These are phyloP conservation scores for Grammomys surdaster DNA, from an alignment of 2,113 vertebrate species.

Conservation along the genomic window DNA sequence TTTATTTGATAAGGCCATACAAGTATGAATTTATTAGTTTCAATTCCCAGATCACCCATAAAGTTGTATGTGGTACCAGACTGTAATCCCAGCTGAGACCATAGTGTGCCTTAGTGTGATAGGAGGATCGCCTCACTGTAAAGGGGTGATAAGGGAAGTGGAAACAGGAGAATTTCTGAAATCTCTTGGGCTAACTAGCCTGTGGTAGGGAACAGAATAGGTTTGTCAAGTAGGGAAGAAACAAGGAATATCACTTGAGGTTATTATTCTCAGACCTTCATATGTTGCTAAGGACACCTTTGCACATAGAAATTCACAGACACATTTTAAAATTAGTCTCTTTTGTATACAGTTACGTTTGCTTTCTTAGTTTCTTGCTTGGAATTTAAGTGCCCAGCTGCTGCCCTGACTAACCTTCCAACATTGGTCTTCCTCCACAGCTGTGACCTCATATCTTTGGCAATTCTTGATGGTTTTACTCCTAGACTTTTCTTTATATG, in stretches of 20 bases:
- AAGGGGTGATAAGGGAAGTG: no score
- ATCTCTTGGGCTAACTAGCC: background rate
- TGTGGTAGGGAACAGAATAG: background rate
- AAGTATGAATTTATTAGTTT: background rate
- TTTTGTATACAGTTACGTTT: background rate
- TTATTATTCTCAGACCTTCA: background rate
- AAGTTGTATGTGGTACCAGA: background rate
- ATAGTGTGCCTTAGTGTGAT: background rate
- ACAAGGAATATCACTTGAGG: background rate
- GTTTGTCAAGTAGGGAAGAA: background rate
- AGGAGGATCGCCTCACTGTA: background rate
- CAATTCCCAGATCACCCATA: background rate
- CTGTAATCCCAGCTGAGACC: background rate
- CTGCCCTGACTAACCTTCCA: background rate
- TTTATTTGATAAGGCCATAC: background rate
- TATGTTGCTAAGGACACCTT: background rate
- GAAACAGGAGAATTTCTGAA: background rate
- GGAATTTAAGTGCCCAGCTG: background rate
- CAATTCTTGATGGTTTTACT: background rate
- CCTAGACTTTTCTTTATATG: background rate
- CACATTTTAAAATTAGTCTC: background rate
- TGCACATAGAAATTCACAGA: background rate
- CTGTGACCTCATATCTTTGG: background rate
- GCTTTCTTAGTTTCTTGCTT: background rate
- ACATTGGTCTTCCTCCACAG: background rate